phyloP scores from a whole-genome alignment of 2,888 invertebrate species.

The Entomobrya multifasciata region DNA sequence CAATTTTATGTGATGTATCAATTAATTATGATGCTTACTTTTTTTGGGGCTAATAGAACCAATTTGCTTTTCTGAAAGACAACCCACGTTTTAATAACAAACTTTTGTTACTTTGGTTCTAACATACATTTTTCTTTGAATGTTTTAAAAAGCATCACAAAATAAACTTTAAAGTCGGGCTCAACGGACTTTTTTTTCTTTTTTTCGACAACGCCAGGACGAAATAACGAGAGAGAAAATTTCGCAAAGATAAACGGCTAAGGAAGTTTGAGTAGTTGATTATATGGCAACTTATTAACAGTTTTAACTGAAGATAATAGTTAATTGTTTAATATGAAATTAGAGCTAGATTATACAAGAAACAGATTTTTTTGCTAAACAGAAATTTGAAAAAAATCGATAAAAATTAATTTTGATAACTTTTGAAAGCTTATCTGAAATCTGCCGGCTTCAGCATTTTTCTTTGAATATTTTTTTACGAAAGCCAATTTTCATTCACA shows the following conservation, averaged over 20 bases:
- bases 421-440: not conserved
- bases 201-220: not conserved
- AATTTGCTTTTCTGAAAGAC: conserved; percentile 25
- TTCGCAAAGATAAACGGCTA: not conserved
- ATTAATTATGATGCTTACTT: conserved; percentile 10
- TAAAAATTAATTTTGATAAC: too few species aligned
- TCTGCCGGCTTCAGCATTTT: not conserved
- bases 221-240: not conserved
- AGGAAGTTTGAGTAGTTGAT: not conserved
- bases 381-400: not conserved
- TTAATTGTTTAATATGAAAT: conserved; percentile 15
- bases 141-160: not conserved
- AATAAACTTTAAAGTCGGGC: not conserved
- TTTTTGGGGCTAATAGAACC: not conserved
- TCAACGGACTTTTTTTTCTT: not conserved
- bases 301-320: conserved; percentile 21
- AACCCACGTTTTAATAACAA: not conserved
- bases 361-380: not conserved
- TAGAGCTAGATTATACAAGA: not conserved
- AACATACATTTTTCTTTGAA: not conserved
- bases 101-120: not conserved
- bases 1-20: not conserved
- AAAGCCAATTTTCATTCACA: conserved; percentile 50
- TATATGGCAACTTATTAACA: conserved; percentile 32
- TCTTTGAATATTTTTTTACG: not conserved